A percentile compares a stretch with the other conserved stretches of the same genome.
Conservation (phyloP, 2,113 vertebrate genomes). For the Gallinago media region DNA sequence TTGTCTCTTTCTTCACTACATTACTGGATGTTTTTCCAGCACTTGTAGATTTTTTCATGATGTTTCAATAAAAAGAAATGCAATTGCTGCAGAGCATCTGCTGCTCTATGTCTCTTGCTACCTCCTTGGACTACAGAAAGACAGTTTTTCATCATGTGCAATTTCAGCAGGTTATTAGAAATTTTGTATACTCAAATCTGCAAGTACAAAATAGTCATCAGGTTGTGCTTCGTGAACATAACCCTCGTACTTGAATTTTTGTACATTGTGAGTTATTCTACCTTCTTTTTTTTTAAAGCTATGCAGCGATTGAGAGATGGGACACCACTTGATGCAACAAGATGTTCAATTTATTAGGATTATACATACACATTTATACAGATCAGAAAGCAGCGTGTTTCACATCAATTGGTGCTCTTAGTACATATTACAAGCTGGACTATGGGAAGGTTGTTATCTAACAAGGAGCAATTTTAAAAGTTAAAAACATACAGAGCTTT, state of each 20-base stretch:
- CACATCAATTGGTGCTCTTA: too few species aligned
- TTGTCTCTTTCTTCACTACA: neutral
- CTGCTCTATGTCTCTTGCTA: neutral
- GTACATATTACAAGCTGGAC: too few species aligned
- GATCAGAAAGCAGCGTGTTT: too few species aligned
- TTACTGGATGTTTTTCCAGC: neutral
- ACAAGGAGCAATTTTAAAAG: too few species aligned
- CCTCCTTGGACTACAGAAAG: neutral
- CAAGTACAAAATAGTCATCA: neutral
- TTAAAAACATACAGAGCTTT: too few species aligned
- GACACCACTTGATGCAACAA: too few species aligned
- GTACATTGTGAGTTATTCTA: neutral
- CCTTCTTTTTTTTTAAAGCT: neutral
- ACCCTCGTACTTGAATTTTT: neutral
- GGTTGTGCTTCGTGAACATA: neutral
- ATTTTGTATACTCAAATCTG: neutral
- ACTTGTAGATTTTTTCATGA: neutral
- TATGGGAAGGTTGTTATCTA: too few species aligned
- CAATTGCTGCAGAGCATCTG: neutral
- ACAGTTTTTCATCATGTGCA: neutral
- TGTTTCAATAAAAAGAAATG: neutral
- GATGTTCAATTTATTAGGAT: too few species aligned
- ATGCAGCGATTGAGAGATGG: too few species aligned
- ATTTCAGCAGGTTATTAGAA: neutral
- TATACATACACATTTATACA: too few species aligned